Percentiles rank a stretch among this genome's conserved stretches.
phyloP scores from a whole-genome alignment of 2,888 invertebrate genomes.

The Fragum whitleyi region DNA sequence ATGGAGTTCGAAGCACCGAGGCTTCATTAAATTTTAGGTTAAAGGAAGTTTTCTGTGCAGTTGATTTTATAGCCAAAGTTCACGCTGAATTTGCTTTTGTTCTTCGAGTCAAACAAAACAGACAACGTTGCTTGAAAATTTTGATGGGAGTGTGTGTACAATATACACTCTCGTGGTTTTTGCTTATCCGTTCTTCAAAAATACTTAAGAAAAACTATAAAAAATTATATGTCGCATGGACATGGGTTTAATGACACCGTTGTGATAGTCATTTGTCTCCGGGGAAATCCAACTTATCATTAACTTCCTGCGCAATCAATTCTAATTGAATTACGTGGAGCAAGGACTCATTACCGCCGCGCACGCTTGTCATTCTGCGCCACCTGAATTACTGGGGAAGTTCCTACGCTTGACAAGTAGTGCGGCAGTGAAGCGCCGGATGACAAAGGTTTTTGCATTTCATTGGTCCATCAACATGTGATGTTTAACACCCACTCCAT shows the following conservation, averaged over 20 bases:
- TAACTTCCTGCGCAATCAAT: conserved; percentile 61
- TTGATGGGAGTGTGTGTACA: too few species aligned
- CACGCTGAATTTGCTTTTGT: too few species aligned
- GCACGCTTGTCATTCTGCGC: conserved; percentile 58
- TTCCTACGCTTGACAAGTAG: conserved; percentile 47
- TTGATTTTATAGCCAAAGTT: too few species aligned
- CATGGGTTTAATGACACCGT: conserved; percentile 31
- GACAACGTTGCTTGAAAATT: too few species aligned
- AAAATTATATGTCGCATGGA: conserved; percentile 33
- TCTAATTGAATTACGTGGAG: conserved; percentile 61
- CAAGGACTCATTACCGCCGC: conserved; percentile 61
- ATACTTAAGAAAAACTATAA: conserved; percentile 24
- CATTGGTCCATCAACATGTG: conserved; percentile 33
- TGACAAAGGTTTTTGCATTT: conserved; percentile 40
- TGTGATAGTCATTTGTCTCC: conserved; percentile 49
- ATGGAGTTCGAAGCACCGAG: too few species aligned
- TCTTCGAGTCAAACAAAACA: too few species aligned
- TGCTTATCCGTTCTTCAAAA: conserved; percentile 11
- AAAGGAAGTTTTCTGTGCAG: too few species aligned
- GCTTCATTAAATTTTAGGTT: too few species aligned
- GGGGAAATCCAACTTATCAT: conserved; percentile 62
- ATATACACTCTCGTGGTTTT: too few species aligned
- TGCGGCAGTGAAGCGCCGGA: conserved; percentile 41
- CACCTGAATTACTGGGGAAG: conserved; percentile 50
- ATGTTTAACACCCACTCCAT: conserved; percentile 41